Base-by-base conservation (phyloP, 2,113 vertebrate genomes). In the Embiotoca jacksoni region DNA sequence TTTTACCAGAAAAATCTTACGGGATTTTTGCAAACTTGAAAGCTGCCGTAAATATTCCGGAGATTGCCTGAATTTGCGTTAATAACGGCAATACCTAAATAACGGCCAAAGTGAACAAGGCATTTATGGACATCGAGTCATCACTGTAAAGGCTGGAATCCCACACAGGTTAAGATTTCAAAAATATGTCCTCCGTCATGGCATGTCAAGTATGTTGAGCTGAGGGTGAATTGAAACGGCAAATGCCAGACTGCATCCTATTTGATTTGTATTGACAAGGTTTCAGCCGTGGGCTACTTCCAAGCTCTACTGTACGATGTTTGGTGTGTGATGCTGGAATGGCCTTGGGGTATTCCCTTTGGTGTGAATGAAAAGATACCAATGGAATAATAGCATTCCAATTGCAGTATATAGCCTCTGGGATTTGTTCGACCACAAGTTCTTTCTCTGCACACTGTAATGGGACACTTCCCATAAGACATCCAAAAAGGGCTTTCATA, bases 241-340 rank as follows among this genome's bases (percentile, higher is more conserved):
- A 78, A 86, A 88, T 80, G 78, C 82, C 84, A 83, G 73, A 80
- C 61, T 88, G 78, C 73, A 82, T 84, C 65, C 87, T 76, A 86
- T 65, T 81, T 15, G 15, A 89, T 88, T 89, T 87, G 86, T 83
- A 87, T 90, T 86, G 89, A 89, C 81, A 88, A 57, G 75, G 39
- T 86, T 83, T 81, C 78, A 80, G 79, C 83, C 39, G 63, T 66
- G 64, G 84, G 78, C 75, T 84, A 68, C 88, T 89, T 87, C 86
- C 84, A 83, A 89, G 82, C 82, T 77, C 49, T 70, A 56, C 60
- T 74, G 11, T 73, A 67, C 70, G 57, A 83, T 71, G 64, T 75
- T 72, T 83, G 61, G 66, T 49, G 72, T 52, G 58, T 52, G 82
- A 81, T 62, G 58, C 68, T 65, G 55, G 64, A 79, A 77, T 85